Conservation (phyloP, 1,140 invertebrate species). For the Bombus terrestris region DNA sequence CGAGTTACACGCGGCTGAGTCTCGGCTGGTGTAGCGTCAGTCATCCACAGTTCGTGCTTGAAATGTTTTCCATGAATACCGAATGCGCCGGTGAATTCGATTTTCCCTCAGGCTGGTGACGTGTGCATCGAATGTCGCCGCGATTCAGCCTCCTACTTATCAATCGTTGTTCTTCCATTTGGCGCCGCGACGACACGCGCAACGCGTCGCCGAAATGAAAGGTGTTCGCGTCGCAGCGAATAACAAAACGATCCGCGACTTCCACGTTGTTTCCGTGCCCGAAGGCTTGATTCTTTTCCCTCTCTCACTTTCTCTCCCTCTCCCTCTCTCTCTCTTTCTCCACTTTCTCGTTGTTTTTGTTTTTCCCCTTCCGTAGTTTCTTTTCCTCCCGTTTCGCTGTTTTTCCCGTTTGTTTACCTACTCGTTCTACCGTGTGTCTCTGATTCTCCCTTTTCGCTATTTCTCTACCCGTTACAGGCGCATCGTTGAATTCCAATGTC, state of each 20-base stretch:
- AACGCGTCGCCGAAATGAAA: conserved; percentile 28
- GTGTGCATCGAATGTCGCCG: conserved; percentile 56
- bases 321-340: neutral
- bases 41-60: conserved; percentile 18
- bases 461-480: neutral
- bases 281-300: neutral
- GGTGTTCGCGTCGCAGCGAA: conserved; percentile 9
- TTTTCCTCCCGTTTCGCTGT: neutral
- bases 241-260: conserved; percentile 12
- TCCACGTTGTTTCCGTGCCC: conserved; percentile 9
- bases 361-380: neutral
- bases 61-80: conserved; percentile 70
- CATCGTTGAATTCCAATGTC: neutral
- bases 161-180: conserved; percentile 43
- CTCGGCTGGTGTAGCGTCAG: neutral
- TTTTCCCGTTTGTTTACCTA: neutral
- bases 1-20: conserved; percentile 35
- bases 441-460: neutral
- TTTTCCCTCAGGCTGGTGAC: conserved; percentile 22
- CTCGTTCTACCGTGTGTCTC: neutral
- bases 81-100: conserved; percentile 55
- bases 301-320: no score
- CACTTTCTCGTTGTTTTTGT: neutral
- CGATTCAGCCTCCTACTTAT: conserved; percentile 47
- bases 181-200: conserved; percentile 7